Evolutionary conservation across 2,797 vertebrate genomes (phyloP).

Genomic region (Bovichtus diacanthus): DNA sequence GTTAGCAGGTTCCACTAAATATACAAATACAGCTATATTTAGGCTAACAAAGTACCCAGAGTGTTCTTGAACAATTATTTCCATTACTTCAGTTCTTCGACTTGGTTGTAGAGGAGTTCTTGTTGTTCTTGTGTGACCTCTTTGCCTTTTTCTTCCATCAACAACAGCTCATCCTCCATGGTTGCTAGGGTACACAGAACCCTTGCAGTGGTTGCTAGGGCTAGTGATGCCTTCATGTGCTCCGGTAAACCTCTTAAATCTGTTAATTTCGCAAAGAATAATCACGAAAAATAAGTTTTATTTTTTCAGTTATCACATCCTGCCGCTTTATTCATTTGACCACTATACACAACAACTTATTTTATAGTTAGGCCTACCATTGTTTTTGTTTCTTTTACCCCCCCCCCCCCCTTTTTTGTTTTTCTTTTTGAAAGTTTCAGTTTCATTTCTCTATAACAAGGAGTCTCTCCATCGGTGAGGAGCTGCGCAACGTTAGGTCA

Average conservation of each 20-base stretch:
- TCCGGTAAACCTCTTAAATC: background rate
- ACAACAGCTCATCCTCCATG: slow-evolving; percentile 32
- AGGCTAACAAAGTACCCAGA: background rate
- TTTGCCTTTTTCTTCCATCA: background rate
- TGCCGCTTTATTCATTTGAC: too few relatives aligned
- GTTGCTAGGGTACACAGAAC: slow-evolving; percentile 61
- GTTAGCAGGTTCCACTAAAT: slow-evolving; percentile 3
- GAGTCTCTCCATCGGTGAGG: rapidly evolving
- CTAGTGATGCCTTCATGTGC: slow-evolving; percentile 27
- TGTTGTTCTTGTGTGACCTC: slow-evolving; percentile 20
- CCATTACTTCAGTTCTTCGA: slow-evolving; percentile 60
- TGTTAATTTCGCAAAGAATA: background rate
- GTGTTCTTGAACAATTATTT: rapidly evolving
- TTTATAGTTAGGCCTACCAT: background rate
- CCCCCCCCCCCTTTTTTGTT: background rate
- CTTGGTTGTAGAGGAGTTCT: background rate
- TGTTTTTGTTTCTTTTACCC: too few relatives aligned
- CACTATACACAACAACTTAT: too few relatives aligned
- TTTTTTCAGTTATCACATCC: too few relatives aligned
- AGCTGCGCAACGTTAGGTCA: background rate
- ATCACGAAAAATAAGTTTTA: background rate
- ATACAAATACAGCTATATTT: background rate
- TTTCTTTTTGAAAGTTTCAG: background rate
- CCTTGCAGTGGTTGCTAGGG: slow-evolving; percentile 53
- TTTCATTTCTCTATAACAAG: slow-evolving; percentile 40